Evolutionary conservation across 2,797 vertebrate species (phyloP), one percentile per base, ranked within the genome.

Genomic region (Tangara arthus): DNA sequence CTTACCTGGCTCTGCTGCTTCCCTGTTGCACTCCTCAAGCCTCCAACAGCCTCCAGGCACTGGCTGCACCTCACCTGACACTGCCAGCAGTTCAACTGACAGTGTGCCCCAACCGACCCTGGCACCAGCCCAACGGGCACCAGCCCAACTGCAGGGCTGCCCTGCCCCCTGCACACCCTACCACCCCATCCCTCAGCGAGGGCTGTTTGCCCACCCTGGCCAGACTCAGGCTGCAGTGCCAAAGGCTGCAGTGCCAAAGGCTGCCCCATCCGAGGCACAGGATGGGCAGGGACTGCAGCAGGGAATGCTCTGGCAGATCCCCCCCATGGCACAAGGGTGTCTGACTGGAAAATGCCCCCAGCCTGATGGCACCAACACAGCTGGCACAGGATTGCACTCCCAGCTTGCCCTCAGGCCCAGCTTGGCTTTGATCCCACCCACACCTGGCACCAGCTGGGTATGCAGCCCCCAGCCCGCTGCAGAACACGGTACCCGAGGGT

Each of bases 381-480:
- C 82, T 9, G 9, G 39, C 44, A 50, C 6, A 6, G 52, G 22
- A n/a, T 46, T 8, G 12, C 0, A 0, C 35, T 49, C 35, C 61
- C 7, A 1, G 34, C 23, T 41, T 13, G 6, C 59, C 70, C 37
- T 49, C 27, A 8, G 42, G 35, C 32, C 19, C 12, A 11, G 0
- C 7, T 2, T 49, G 42, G n/a, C 46, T 55, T 26, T 28, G 17
- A 56, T 46, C 8, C 69, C 42, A 15, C 9, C 46, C 47, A 37
- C 57, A 65, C 19, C 52, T 27, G 41, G 69, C 6, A 30, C 22
- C 47, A 46, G 35, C 26, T 6, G 30, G 37, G 26, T 6, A 5
- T 2, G 8, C 41, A 26, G 19, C 15, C 18, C 6, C 17, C 15
- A 18, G 49, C 9, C 37, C 0, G 0, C 0, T 8, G 20, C 66